phyloP scores from a whole-genome alignment of 23 tunicate species.

The Phallusia fumigata region DNA sequence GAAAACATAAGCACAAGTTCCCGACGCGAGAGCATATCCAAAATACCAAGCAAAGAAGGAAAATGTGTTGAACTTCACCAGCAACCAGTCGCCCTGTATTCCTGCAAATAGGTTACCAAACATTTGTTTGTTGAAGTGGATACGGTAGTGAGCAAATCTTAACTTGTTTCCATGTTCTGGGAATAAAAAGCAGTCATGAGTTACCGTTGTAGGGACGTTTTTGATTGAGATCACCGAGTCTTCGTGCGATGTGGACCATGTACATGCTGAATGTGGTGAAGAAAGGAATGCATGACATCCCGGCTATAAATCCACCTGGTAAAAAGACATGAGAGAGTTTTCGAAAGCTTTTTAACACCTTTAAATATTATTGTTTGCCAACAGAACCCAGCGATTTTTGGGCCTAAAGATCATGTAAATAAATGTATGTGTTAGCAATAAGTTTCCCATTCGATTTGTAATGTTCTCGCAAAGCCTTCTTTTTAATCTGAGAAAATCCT shows the following conservation, averaged over 20 bases:
- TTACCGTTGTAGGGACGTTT: conserved; percentile 51
- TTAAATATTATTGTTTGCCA: too few species aligned
- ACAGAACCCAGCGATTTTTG: too few species aligned
- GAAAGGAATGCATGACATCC: conserved; percentile 41
- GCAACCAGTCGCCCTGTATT: conserved; percentile 39
- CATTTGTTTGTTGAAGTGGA: too few species aligned
- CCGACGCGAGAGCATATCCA: conserved; percentile 20
- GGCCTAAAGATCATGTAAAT: too few species aligned
- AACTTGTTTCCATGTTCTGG: too few species aligned
- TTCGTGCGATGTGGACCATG: conserved; percentile 38
- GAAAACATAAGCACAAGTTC: conserved; percentile 21
- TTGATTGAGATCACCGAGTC: conserved; percentile 45
- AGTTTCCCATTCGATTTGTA: too few species aligned
- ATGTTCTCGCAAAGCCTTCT: too few species aligned
- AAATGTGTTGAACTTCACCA: conserved; percentile 33
- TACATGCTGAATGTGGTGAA: conserved; percentile 43
- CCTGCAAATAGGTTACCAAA: conserved; percentile 5
- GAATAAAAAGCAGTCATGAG: not conserved
- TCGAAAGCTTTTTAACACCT: too few species aligned
- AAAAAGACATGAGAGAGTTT: not conserved
- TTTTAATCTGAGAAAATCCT: too few species aligned
- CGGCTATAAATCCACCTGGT: conserved; percentile 50
- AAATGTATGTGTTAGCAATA: too few species aligned
- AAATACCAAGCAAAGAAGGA: conserved; percentile 33
- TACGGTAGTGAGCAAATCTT: too few species aligned